phyloP scores from a whole-genome alignment of 1,140 invertebrate species.

The Nasonia longicornis region DNA sequence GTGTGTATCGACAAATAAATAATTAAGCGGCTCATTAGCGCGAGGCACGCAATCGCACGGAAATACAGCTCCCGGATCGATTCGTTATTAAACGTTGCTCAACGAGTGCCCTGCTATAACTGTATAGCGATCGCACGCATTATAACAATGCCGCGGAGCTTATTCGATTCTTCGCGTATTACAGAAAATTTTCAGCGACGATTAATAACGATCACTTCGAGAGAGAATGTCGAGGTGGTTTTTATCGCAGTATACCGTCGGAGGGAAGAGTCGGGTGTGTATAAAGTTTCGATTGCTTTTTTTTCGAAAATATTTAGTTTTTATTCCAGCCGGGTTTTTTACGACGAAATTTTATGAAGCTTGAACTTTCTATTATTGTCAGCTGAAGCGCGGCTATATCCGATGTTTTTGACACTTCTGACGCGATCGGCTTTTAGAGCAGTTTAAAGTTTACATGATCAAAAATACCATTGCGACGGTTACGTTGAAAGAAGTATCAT shows the following conservation, averaged over 20 bases:
- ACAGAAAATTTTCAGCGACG: too few species aligned
- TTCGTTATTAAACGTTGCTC: conserved; percentile 20
- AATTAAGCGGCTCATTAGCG: conserved; percentile 27
- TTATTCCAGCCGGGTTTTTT: neutral
- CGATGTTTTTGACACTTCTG: neutral
- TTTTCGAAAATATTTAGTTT: neutral
- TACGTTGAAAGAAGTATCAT: too few species aligned
- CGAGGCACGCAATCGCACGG: conserved; percentile 12
- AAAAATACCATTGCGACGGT: neutral
- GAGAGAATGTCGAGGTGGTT: too few species aligned
- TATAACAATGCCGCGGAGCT: too few species aligned
- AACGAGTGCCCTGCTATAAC: neutral
- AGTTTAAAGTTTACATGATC: neutral
- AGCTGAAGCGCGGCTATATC: neutral
- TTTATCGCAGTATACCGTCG: too few species aligned
- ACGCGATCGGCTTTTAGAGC: neutral
- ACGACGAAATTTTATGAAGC: neutral
- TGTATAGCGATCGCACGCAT: neutral
- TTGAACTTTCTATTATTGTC: too few species aligned
- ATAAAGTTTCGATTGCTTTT: neutral
- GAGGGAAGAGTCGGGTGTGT: too few species aligned
- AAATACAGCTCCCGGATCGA: conserved; percentile 2
- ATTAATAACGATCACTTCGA: too few species aligned
- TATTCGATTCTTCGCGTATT: too few species aligned
- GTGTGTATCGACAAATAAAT: conserved; percentile 47